A percentile compares a stretch with the other conserved stretches of the same genome.
Conservation (phyloP, 2,113 vertebrate species). For the Trichomycterus rosablanca region DNA sequence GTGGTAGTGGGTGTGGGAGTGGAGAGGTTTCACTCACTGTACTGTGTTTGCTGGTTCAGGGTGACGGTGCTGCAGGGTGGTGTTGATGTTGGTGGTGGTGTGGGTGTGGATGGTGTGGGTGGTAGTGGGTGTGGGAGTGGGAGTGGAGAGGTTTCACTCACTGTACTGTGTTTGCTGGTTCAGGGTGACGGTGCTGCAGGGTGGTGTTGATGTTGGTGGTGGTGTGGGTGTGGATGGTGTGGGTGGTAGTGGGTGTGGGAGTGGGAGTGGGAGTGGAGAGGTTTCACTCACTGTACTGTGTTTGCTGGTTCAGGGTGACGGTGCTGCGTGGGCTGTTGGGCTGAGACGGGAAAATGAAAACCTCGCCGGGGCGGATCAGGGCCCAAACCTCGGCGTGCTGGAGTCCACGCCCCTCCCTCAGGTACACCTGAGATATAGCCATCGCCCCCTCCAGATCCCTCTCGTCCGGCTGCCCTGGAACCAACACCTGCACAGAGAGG, state of each 20-base stretch:
- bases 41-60: too few species aligned
- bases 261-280: not conserved
- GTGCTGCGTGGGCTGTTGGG: slow-evolving; percentile 7
- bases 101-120: too few species aligned
- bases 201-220: not conserved
- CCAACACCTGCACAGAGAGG: not conserved
- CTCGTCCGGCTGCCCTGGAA: slow-evolving; percentile 51
- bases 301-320: slow-evolving; percentile 6
- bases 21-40: too few species aligned
- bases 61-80: too few species aligned
- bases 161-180: too few species aligned
- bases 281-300: slow-evolving; percentile 16
- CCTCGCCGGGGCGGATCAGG: slow-evolving; percentile 51
- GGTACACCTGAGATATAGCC: slow-evolving; percentile 54
- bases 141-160: too few species aligned
- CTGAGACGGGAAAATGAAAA: slow-evolving; percentile 53
- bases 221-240: not conserved
- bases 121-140: too few species aligned
- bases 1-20: too few species aligned
- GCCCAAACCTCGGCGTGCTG: slow-evolving; percentile 56
- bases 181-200: too few species aligned
- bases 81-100: too few species aligned
- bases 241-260: not conserved
- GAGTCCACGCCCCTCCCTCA: slow-evolving; percentile 39
- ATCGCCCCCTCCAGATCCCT: slow-evolving; percentile 54